These are phyloP conservation scores for Clusia tigrina DNA, from an alignment of 2,888 invertebrate species.

Conservation along the genomic window DNA sequence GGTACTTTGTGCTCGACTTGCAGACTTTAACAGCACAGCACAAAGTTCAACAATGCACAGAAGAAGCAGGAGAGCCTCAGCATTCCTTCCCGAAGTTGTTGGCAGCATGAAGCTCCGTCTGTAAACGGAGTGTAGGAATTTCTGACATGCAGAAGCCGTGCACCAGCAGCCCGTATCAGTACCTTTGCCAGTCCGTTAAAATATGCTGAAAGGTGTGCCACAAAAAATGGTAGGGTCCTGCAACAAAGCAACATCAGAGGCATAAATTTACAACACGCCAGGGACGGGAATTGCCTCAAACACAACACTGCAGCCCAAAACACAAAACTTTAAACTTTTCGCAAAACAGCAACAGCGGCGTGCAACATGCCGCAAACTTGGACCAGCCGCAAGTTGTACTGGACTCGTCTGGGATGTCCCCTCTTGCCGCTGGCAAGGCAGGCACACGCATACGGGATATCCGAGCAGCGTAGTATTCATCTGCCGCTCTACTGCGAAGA, in stretches of 20 bases:
- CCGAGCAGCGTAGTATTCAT: not conserved
- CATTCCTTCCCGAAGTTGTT: not conserved
- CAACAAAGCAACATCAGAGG: not conserved
- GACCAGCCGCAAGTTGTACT: not conserved
- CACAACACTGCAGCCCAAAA: not conserved
- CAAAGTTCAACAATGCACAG: not conserved
- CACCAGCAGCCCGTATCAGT: not conserved
- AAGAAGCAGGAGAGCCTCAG: not conserved
- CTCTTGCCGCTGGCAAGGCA: not conserved
- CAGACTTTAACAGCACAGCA: not conserved
- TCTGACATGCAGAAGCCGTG: not conserved
- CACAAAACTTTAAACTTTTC: not conserved
- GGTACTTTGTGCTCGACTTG: too few relatives aligned
- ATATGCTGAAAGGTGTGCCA: not conserved
- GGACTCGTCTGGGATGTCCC: too few relatives aligned
- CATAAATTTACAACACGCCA: slow-evolving; percentile 19
- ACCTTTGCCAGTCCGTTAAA: not conserved
- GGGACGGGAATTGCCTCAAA: not conserved
- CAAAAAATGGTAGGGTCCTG: not conserved
- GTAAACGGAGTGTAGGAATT: too few relatives aligned
- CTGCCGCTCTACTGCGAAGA: slow-evolving; percentile 34
- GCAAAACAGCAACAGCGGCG: too few relatives aligned
- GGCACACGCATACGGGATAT: not conserved
- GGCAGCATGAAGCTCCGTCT: too few relatives aligned
- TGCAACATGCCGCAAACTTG: too few relatives aligned